Base-by-base conservation (phyloP, 2,888 invertebrate species). In the Hedychridium roseum region DNA sequence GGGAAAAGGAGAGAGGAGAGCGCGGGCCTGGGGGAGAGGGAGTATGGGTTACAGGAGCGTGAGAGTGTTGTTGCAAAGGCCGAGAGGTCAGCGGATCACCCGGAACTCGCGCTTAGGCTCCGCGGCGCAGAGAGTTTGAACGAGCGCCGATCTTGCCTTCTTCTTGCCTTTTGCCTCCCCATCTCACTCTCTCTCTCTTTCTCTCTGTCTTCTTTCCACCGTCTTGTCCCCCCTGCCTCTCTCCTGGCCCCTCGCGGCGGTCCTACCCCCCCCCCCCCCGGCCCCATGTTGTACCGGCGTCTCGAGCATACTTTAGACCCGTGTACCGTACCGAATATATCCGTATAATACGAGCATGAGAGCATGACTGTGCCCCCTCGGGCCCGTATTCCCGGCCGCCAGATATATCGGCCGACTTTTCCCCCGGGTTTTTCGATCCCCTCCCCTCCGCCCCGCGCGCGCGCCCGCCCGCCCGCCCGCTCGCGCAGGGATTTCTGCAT, bases 11-110 rank as follows among this genome's bases (percentile, higher is more conserved):
- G 39, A 51, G 27, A 47, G 45, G 46, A 50, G 60, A 49, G 59
- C 57, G 62, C 62, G 59, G 65, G 69, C 66, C 63, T 63, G 68
- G 64, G 67, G 70, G 69, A 72, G 74, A 70, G 71, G 71, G 72
- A 71, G 78, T 78, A 76, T 78, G 77, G 78, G 78, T 78, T 78
- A 78, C 78, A 78, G 78, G 78, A 78, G 78, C 78, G 78, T 78
- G 78, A 78, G 78, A 78, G 78, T 77, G 77, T 78, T 77, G 76
- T 76, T 75, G 77, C 73, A 76, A 76, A 78, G 76, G 78, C 78
- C 78, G 78, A 76, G 78, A 76, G 78, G 78, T 78, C 78, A 78
- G 78, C 78, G 78, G 78, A 77, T 78, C 78, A 78, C 78, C 78
- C 78, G 78, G 78, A 78, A 78, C 78, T 78, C 78, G 76, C 77